These are phyloP conservation scores for Aerospiza tachiro DNA, from an alignment of 2,797 vertebrate genomes.

Conservation along the genomic window DNA sequence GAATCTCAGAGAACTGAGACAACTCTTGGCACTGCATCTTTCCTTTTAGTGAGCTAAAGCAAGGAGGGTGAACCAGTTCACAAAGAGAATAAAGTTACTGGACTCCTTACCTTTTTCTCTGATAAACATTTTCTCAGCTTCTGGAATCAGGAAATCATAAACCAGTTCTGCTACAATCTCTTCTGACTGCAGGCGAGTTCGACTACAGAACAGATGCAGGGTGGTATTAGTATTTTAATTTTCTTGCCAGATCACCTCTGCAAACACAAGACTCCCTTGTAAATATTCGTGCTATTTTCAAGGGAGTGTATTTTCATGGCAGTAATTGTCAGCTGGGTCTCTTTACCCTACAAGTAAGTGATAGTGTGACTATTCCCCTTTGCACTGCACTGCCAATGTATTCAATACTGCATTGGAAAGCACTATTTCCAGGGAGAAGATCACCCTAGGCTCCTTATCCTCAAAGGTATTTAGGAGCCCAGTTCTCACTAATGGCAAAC, in stretches of 20 bases:
- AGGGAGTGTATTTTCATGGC: neutral
- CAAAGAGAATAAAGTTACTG: neutral
- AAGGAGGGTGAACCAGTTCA: neutral
- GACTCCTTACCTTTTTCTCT: constrained; percentile 85
- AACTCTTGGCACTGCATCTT: neutral
- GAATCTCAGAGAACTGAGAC: neutral
- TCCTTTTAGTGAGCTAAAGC: neutral
- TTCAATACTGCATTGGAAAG: neutral
- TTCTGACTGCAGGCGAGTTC: constrained; percentile 83
- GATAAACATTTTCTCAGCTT: constrained; percentile 81
- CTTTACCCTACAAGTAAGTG: neutral
- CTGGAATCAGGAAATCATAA: constrained; percentile 92
- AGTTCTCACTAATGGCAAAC: neutral
- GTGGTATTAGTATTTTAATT: neutral
- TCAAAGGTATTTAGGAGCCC: neutral
- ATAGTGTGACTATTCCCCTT: neutral
- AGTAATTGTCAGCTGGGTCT: neutral
- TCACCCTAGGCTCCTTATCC: neutral
- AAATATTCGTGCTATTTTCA: neutral
- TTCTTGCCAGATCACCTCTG: neutral
- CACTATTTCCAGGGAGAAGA: neutral
- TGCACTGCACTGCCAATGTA: neutral
- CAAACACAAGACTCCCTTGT: neutral
- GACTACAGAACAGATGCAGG: constrained; percentile 69
- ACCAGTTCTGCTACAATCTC: constrained; percentile 92